Evolutionary conservation across 2,113 vertebrate genomes (phyloP), one percentile per base, ranked within the genome.

Genomic region (Phyllostomus hastatus): DNA sequence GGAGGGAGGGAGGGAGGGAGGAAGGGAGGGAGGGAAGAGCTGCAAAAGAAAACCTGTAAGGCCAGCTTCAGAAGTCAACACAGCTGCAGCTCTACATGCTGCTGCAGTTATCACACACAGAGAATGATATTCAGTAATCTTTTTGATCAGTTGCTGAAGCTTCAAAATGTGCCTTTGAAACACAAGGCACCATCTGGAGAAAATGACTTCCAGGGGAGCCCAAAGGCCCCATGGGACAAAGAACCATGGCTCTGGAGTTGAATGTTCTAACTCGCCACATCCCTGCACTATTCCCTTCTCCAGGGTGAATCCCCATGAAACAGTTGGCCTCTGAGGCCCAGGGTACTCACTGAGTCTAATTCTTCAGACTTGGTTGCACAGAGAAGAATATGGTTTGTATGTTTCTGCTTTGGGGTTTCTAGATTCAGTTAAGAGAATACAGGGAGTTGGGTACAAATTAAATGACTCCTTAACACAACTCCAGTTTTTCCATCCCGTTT

Each of bases 91-190:
- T 46, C 54, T 16, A 1, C 7, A 9, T 9, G 61, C 83, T 24
- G n/a, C 64, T 52, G 59, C 1, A 87, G 90, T 52, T 92, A 76
- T 91, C 97, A 83, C 81, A 90, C 94, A 86, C 52, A 41, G 86
- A 95, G 91, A 97, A 80, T 69, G 94, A 93, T 94, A 91, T 75
- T 35, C 89, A 80, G 64, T 93, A 94, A 73, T 76, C 69, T 64
- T 96, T 97, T 96, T 95, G 95, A 97, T 98, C 82, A 83, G 28
- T 94, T 69, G 79, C 91, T 85, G 86, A 94, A 91, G 79, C 94
- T 96, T 96, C 95, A 83, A 46, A 93, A 96, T 38, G n/a, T 59
- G 93, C 93, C 89, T 94, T 96, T 96, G 97, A 96, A 96, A 96
- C 79, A 81, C 33, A 19, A 95, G 78, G 69, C 78, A 33, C 61